Base-by-base conservation (phyloP, 1,140 invertebrate species). In the Ectropis grisescens region DNA sequence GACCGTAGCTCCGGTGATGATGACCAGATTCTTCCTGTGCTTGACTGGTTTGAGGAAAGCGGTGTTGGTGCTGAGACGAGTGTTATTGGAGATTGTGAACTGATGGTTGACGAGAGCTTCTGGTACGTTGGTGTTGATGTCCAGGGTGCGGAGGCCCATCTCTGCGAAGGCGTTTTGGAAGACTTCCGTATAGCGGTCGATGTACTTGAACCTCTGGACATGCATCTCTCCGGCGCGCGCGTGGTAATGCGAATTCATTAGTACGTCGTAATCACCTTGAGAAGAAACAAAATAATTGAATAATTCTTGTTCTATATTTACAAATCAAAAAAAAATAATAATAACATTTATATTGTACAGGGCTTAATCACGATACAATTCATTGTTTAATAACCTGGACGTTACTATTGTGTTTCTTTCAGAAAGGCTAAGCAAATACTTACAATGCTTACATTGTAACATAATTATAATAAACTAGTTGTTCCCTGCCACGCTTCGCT, bases 31-130 rank as follows among this genome's bases (percentile, higher is more conserved):
- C 29, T 67, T 75, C 12, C 87, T 76, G 32, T 84, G 51, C 22
- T 59, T 72, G 0, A 79, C 74, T 4, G 82, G 85, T 50, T 84
- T 83, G 7, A 90, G 48, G 49, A 88, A 88, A 1, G 87, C 86
- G 36, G 65, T 76, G 23, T 86, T 85, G 3, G 85, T 85, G 44
- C 87, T 88, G 40, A 85, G 69, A 14, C 89, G 69, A 0, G 71
- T 78, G 2, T 88, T 87, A 28, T 88, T 85, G 25, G 57, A 67
- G n/a, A 83, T 79, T 0, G 83, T 84, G 24, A 80, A 75, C 29
- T 87, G 82, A 27, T 85, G 53, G 36, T 82, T 69, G 1, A 82
- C 70, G 14, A 83, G 79, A 12, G 86, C 87, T 41, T 83, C 70
- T 37, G 68, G 54, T 11, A 58, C 50, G 30, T 72, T 74, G n/a